Evolutionary conservation across 2,797 vertebrate species (phyloP).

Genomic region (Rhabdomys pumilio): DNA sequence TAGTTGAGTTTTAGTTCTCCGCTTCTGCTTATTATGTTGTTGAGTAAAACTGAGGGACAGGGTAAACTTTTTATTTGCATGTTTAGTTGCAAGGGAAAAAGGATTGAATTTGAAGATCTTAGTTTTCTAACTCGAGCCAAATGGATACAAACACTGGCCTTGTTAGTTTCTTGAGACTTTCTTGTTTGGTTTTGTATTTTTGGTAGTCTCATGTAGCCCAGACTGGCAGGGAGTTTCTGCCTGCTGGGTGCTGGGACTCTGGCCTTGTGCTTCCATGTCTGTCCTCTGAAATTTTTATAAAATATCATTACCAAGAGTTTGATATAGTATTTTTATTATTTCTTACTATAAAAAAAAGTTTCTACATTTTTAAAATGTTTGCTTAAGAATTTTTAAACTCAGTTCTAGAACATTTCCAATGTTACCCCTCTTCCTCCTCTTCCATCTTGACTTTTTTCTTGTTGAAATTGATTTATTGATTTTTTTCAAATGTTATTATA

Average conservation of each 20-base stretch:
- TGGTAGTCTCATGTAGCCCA: background rate
- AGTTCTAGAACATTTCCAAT: slow-evolving; percentile 37
- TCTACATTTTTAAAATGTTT: slow-evolving; percentile 74
- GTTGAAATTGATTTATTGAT: slow-evolving; percentile 48
- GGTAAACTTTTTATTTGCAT: slow-evolving; percentile 69
- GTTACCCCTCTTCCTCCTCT: background rate
- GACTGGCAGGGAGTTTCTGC: background rate
- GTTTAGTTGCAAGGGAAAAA: slow-evolving; percentile 73
- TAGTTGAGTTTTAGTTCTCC: slow-evolving; percentile 83
- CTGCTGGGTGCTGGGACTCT: background rate
- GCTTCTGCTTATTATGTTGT: slow-evolving; percentile 80
- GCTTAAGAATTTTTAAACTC: slow-evolving; percentile 43
- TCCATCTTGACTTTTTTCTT: slow-evolving; percentile 27
- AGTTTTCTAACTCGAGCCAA: slow-evolving; percentile 75
- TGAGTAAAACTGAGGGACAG: slow-evolving; percentile 81
- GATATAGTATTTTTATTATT: slow-evolving; percentile 74
- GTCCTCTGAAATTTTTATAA: slow-evolving; percentile 77
- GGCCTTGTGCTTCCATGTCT: background rate
- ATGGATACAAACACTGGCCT: slow-evolving; percentile 76
- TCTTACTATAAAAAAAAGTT: slow-evolving; percentile 71
- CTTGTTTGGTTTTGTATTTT: background rate
- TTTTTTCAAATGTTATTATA: slow-evolving; percentile 34
- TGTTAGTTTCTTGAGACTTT: slow-evolving; percentile 74
- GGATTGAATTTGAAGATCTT: slow-evolving; percentile 56
- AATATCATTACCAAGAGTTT: slow-evolving; percentile 74